These are phyloP conservation scores for Onthophagus sagittarius DNA, from an alignment of 2,888 invertebrate genomes.

Conservation along the genomic window DNA sequence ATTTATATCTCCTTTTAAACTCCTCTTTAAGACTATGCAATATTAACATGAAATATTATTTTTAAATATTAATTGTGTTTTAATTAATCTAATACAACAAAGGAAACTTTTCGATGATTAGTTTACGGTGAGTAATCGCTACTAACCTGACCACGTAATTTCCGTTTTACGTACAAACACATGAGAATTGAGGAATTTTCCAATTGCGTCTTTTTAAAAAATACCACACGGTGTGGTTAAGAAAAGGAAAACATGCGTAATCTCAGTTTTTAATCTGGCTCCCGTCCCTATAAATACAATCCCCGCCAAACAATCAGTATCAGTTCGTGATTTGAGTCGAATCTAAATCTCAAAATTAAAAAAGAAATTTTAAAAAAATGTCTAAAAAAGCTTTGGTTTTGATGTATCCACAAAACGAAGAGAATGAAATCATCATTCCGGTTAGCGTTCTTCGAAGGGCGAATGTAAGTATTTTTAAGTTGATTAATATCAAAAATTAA, in stretches of 20 bases:
- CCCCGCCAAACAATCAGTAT: not conserved
- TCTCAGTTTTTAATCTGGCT: not conserved
- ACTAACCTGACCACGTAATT: not conserved
- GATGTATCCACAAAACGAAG: slow-evolving; percentile 84
- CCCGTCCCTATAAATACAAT: not conserved
- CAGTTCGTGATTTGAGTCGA: not conserved
- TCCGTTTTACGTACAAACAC: not conserved
- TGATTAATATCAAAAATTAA: not conserved
- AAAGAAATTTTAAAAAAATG: not conserved
- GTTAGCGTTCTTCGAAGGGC: slow-evolving; percentile 83
- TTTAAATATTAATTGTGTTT: too few species aligned
- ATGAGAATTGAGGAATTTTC: not conserved
- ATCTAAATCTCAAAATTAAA: not conserved
- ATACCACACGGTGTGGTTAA: not conserved
- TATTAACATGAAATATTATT: too few species aligned
- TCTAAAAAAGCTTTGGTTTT: slow-evolving; percentile 68
- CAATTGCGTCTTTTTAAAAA: not conserved
- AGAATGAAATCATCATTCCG: slow-evolving; percentile 87
- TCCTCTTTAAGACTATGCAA: too few species aligned
- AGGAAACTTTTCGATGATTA: not conserved
- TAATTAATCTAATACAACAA: not conserved
- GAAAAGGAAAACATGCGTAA: not conserved
- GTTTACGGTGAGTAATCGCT: not conserved
- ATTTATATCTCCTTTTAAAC: too few species aligned
- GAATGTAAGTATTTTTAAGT: slow-evolving; percentile 57